phyloP scores from a whole-genome alignment of 2,797 vertebrate species.

The Pachyuromys duprasi region DNA sequence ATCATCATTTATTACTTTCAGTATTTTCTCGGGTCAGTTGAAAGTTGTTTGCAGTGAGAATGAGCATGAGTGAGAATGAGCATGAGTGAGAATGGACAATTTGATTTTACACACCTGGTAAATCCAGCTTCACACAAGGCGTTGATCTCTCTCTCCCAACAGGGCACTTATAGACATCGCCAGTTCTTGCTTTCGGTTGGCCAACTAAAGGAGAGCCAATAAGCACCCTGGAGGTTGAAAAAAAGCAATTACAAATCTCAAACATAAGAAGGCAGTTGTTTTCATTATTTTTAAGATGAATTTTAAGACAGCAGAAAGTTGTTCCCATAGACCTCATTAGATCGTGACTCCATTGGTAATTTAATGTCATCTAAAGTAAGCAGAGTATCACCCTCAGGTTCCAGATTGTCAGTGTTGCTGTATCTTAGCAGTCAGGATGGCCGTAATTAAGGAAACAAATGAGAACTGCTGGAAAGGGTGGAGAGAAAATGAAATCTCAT shows the following conservation, averaged over 20 bases:
- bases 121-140: conserved; percentile 92
- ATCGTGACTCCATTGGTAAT: background rate
- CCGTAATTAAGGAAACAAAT: background rate
- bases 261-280: conserved; percentile 4
- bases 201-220: conserved; percentile 96
- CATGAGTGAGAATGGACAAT: background rate
- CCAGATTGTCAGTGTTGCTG: background rate
- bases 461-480: background rate
- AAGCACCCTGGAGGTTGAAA: conserved; percentile 92
- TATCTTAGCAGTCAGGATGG: background rate
- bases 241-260: background rate
- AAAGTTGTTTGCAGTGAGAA: background rate
- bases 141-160: conserved; percentile 87
- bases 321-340: background rate
- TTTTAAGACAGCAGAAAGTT: background rate
- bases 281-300: background rate
- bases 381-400: background rate
- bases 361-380: background rate
- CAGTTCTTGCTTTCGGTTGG: conserved; percentile 94
- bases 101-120: conserved; percentile 92
- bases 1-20: background rate
- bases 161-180: conserved; percentile 98
- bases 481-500: background rate
- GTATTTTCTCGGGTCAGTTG: background rate
- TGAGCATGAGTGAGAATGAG: rapidly evolving